These are phyloP conservation scores for Entomobrya multifasciata DNA, from an alignment of 2,888 invertebrate genomes.

Conservation along the genomic window DNA sequence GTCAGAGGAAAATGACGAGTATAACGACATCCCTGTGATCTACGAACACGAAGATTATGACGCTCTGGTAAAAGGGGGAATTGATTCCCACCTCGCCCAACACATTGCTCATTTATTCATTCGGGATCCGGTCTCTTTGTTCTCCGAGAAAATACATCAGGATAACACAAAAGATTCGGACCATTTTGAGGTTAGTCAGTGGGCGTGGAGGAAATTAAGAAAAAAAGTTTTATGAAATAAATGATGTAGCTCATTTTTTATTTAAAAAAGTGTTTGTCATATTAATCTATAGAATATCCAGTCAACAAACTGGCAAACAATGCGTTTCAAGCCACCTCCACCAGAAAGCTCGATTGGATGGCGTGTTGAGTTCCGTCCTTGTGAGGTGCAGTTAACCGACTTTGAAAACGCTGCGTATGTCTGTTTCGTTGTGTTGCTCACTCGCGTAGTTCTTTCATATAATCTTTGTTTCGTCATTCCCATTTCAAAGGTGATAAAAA, in stretches of 20 bases:
- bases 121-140: slow-evolving; percentile 96
- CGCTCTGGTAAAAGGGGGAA: slow-evolving; percentile 91
- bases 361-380: slow-evolving; percentile 99
- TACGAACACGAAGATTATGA: slow-evolving; percentile 92
- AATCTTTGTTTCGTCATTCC: slow-evolving; percentile 97
- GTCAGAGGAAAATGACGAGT: slow-evolving; percentile 83
- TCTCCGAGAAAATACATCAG: slow-evolving; percentile 96
- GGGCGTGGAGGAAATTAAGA: background rate
- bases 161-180: slow-evolving; percentile 96
- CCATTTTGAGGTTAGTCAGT: slow-evolving; percentile 99
- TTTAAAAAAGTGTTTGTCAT: no score
- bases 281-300: slow-evolving; percentile 97
- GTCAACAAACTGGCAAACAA: slow-evolving; percentile 99
- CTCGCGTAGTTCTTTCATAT: slow-evolving; percentile 97
- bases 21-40: slow-evolving; percentile 95
- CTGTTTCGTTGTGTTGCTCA: slow-evolving; percentile 97
- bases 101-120: slow-evolving; percentile 99
- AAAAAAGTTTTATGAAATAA: background rate
- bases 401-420: slow-evolving; percentile 99
- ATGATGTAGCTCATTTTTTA: no score
- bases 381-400: slow-evolving; percentile 98
- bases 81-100: slow-evolving; percentile 95
- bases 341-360: slow-evolving; percentile 98
- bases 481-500: slow-evolving; percentile 96
- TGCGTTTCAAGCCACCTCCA: slow-evolving; percentile 99